Evolutionary conservation across 2,888 invertebrate genomes (phyloP), one percentile per base, ranked within the genome.

Genomic region (Drosophila subquinaria): DNA sequence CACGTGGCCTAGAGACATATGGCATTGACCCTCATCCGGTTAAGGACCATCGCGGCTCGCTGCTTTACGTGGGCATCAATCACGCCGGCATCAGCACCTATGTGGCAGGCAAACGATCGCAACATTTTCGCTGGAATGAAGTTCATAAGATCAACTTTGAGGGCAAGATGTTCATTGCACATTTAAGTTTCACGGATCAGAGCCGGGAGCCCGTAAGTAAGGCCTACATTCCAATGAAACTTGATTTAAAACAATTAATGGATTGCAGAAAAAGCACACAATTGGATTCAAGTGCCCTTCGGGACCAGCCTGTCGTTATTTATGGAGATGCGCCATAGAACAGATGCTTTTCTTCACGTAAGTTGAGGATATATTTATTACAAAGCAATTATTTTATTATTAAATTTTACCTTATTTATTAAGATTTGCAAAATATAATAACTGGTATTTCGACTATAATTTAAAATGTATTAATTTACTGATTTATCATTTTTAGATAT

Each of bases 261-360:
- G 81, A 75, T 95, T 95, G 71, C 93, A 97, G 97, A 97, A 97
- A 94, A 97, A 97, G 91, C 97, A 97, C 92, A 97, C 97, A 27
- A 96, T 98, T 74, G 98, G 99, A 15, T 99, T 98, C 94, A 98
- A 98, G 93, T 99, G 99, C 93, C 97, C 97, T 62, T 97, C 97
- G 80, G 96, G 97, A 51, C 95, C 97, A 47, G 96, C 98, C 59
- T 98, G 98, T 92, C 96, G 98, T 81, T 98, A 99, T 93, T 96
- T 99, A 73, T 99, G 99, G 99, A 95, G 97, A 91, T 98, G 98
- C 94, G 98, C 98, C 52, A 97, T 99, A 80, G 98, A 99, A 92
- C 99, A 99, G 94, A 97, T 98, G 96, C 94, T 98, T 81, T 99
- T 99, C 94, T 99, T 98, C 93, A 99, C 98, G 98, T 98, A 94